Evolutionary conservation across 2,888 invertebrate genomes (phyloP).

Genomic region (Chrysolina americana): DNA sequence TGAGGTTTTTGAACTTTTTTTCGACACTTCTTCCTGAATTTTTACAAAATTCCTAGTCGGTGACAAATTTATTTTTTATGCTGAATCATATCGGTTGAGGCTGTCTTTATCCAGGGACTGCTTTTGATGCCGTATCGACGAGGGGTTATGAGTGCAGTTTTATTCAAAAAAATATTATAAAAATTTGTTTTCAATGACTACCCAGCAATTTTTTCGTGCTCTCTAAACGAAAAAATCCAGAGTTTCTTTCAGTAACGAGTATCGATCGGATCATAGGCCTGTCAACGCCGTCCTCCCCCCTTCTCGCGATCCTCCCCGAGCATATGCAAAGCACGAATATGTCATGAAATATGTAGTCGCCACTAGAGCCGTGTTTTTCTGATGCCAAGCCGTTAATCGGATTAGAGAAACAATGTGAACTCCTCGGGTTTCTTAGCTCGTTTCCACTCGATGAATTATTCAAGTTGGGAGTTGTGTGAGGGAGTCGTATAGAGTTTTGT

Average conservation of each 20-base stretch:
- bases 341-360: slow-evolving; percentile 55
- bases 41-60: too few species aligned
- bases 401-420: slow-evolving; percentile 49
- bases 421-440: slow-evolving; percentile 32
- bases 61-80: too few species aligned
- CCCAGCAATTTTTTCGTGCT: too few species aligned
- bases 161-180: too few species aligned
- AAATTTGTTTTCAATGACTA: too few species aligned
- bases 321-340: slow-evolving; percentile 51
- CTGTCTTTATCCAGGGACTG: too few species aligned
- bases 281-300: slow-evolving; percentile 29
- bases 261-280: neutral
- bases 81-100: too few species aligned
- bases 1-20: too few species aligned
- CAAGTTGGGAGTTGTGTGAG: slow-evolving; percentile 14
- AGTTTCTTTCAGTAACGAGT: neutral
- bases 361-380: slow-evolving; percentile 49
- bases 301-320: slow-evolving; percentile 29
- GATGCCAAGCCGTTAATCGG: slow-evolving; percentile 51
- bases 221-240: too few species aligned
- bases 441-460: slow-evolving; percentile 22
- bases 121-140: too few species aligned
- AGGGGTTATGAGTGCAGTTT: too few species aligned
- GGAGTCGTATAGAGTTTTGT: slow-evolving; percentile 9
- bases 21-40: too few species aligned